A percentile compares a stretch with the other conserved stretches of the same genome.
These are phyloP conservation scores for Cyclophora albipunctata DNA, from an alignment of 2,888 invertebrate genomes.

Conservation along the genomic window DNA sequence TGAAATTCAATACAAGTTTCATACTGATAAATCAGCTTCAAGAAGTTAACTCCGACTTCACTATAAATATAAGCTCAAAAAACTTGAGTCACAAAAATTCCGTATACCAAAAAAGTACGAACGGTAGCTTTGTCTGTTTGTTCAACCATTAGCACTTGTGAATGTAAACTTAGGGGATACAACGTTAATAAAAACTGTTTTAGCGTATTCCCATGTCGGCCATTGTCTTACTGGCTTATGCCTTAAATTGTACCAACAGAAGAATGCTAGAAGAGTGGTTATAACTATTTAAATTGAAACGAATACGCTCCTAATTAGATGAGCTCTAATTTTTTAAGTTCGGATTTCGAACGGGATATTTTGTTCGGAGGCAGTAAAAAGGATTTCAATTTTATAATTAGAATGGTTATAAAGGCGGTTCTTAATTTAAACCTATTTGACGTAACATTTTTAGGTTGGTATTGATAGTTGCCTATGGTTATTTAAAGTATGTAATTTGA, in stretches of 20 bases:
- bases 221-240: constrained; percentile 26
- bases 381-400: no score
- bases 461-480: no score
- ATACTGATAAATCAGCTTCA: no score
- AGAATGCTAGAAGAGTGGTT: constrained; percentile 4
- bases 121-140: constrained; percentile 48
- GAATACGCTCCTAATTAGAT: constrained; percentile 27
- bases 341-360: background rate
- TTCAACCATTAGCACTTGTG: constrained; percentile 43
- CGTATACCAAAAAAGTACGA: constrained; percentile 4
- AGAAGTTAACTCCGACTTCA: background rate
- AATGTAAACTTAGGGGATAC: constrained; percentile 30
- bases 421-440: no score
- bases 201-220: constrained; percentile 22
- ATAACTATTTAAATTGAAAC: constrained; percentile 17
- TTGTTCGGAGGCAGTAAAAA: no score
- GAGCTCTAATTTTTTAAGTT: constrained; percentile 21
- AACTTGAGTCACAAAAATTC: constrained; percentile 3
- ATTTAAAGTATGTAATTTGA: no score
- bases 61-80: background rate
- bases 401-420: no score
- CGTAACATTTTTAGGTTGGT: no score
- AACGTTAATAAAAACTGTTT: constrained; percentile 38
- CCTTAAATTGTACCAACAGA: constrained; percentile 5
- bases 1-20: no score